These are phyloP conservation scores for Anhinga anhinga DNA, from an alignment of 2,113 vertebrate genomes.

Conservation along the genomic window DNA sequence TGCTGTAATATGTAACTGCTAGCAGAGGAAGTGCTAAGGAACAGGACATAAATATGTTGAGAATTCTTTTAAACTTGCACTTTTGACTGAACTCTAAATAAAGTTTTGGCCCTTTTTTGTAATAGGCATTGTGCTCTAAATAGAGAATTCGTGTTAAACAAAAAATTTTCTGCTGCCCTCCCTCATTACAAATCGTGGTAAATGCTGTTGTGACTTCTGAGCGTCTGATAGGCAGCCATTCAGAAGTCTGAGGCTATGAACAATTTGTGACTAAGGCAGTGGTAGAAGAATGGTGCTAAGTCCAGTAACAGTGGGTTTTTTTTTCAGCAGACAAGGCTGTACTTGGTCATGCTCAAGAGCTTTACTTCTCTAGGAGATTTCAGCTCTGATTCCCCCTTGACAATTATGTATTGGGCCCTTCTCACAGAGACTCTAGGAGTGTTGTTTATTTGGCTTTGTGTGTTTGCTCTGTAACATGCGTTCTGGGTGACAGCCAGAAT, in stretches of 20 bases:
- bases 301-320: background rate
- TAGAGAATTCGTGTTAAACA: background rate
- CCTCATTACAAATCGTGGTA: background rate
- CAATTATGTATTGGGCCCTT: background rate
- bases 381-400: background rate
- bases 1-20: background rate
- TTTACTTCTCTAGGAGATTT: background rate
- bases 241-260: background rate
- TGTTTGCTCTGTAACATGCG: background rate
- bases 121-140: background rate
- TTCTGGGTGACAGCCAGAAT: slow-evolving; percentile 1
- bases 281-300: background rate
- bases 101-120: background rate
- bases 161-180: background rate
- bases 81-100: background rate
- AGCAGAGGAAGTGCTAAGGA: background rate
- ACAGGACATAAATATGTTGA: background rate
- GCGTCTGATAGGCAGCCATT: background rate
- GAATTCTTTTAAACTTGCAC: background rate
- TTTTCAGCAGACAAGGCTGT: background rate
- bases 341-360: background rate
- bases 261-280: background rate
- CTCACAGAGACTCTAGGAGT: background rate
- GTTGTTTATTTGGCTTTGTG: background rate
- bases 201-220: background rate